A percentile compares a stretch with the other conserved stretches of the same genome.
phyloP scores from a whole-genome alignment of 2,888 invertebrate species.

The Molanna angustata region DNA sequence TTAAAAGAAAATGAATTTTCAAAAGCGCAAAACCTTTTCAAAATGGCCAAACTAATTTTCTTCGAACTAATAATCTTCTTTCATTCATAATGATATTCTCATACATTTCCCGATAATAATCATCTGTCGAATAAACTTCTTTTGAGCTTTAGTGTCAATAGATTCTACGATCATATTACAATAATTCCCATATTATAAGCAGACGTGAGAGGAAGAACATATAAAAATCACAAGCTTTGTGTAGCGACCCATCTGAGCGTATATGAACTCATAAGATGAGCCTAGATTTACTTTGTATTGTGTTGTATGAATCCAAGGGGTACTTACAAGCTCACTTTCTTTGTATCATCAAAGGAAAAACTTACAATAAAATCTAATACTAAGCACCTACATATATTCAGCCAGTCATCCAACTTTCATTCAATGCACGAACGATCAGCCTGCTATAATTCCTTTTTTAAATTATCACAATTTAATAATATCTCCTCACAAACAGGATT shows the following conservation, averaged over 20 bases:
- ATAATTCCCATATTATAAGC: not conserved
- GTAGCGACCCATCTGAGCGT: conserved; percentile 29
- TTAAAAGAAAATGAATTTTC: too few species aligned
- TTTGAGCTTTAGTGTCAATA: conserved; percentile 12
- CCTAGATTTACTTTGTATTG: conserved; percentile 33
- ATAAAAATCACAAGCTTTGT: conserved; percentile 23
- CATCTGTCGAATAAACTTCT: too few species aligned
- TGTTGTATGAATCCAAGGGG: conserved; percentile 18
- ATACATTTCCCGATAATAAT: too few species aligned
- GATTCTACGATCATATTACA: not conserved
- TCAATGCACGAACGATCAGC: conserved; percentile 24
- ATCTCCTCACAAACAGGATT: too few species aligned
- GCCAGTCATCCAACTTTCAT: conserved; percentile 10
- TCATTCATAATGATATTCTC: too few species aligned
- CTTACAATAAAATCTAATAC: conserved; percentile 33
- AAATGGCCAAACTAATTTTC: too few species aligned
- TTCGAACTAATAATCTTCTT: too few species aligned
- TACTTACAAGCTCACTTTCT: conserved; percentile 26
- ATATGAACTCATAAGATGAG: conserved; percentile 33
- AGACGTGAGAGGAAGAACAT: conserved; percentile 1
- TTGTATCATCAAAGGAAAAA: conserved; percentile 33
- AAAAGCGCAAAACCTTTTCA: too few species aligned
- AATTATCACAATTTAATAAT: too few species aligned
- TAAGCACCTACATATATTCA: conserved; percentile 26
- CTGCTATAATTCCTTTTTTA: too few species aligned